A percentile compares a stretch with the other conserved stretches of the same genome.
phyloP scores from a whole-genome alignment of 2,113 vertebrate species.

The Herpetotheres cachinnans region DNA sequence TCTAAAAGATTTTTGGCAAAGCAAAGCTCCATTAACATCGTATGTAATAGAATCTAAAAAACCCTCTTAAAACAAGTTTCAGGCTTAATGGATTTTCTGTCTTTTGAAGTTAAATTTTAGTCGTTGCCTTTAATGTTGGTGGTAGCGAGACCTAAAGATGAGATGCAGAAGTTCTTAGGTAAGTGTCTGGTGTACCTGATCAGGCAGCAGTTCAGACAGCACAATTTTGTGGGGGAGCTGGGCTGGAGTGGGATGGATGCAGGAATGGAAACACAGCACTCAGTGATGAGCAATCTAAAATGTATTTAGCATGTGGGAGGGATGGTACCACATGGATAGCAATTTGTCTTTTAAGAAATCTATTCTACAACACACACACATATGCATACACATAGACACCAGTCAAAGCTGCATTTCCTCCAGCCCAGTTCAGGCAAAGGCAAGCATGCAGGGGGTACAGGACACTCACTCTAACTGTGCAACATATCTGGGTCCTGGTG shows the following conservation, averaged over 20 bases:
- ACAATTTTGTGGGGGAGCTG: neutral
- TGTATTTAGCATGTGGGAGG: neutral
- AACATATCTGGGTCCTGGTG: neutral
- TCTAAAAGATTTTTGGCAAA: neutral
- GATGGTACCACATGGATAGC: rapidly evolving
- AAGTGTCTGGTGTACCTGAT: neutral
- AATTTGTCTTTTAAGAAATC: neutral
- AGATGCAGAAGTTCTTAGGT: neutral
- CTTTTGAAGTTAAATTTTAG: neutral
- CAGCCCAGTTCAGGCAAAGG: neutral
- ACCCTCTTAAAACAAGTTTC: neutral
- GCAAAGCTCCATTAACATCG: neutral
- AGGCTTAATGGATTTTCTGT: neutral
- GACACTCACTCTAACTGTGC: neutral
- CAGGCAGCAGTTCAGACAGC: neutral
- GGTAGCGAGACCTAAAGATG: neutral
- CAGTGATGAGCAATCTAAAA: neutral
- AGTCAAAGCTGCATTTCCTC: neutral
- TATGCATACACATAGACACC: too few species aligned
- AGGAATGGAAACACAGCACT: neutral
- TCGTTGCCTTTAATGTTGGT: neutral
- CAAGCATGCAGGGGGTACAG: neutral
- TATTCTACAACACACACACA: neutral
- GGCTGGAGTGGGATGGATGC: neutral
- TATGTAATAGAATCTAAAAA: neutral